phyloP scores from a whole-genome alignment of 2,113 vertebrate genomes.

The Hypanus sabinus region DNA sequence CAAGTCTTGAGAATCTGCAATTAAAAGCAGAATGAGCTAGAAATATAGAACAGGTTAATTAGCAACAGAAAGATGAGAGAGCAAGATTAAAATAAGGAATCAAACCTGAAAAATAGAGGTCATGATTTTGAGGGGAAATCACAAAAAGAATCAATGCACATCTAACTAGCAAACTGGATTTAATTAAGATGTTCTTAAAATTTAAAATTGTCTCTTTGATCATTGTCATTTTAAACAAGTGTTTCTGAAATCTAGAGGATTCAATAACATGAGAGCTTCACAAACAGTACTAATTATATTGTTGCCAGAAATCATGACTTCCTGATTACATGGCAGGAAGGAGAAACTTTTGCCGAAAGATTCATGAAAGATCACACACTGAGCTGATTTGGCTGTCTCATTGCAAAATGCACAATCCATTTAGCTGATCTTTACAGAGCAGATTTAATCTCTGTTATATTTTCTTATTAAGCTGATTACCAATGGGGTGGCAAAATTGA shows the following conservation, averaged over 20 bases:
- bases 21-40: not conserved
- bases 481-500: no score
- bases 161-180: not conserved
- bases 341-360: no score
- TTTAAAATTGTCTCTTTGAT: not conserved
- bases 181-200: not conserved
- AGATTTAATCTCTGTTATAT: no score
- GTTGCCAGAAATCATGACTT: not conserved
- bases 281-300: not conserved
- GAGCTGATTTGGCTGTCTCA: no score
- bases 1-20: not conserved
- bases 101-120: not conserved
- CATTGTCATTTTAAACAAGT: not conserved
- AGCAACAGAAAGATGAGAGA: not conserved
- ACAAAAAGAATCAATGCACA: not conserved
- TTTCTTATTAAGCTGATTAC: no score
- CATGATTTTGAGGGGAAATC: not conserved
- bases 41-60: not conserved
- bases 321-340: no score
- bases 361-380: no score
- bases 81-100: not conserved
- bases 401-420: no score
- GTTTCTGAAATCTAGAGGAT: not conserved
- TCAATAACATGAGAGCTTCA: not conserved
- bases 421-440: no score